phyloP scores from a whole-genome alignment of 2,113 vertebrate genomes.

The Myrmecophaga tridactyla region DNA sequence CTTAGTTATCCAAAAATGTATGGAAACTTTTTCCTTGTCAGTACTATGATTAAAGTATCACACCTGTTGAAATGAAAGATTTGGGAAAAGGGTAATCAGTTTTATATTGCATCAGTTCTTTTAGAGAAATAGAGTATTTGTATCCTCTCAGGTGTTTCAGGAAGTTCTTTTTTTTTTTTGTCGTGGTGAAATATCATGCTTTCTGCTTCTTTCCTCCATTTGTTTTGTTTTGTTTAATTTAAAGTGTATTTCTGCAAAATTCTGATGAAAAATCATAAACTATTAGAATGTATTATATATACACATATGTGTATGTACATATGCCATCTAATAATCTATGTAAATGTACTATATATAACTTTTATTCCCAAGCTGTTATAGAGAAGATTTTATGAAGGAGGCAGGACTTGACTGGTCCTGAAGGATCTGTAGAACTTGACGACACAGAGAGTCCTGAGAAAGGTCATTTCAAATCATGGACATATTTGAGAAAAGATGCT shows the following conservation, averaged over 20 bases:
- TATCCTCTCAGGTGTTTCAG: not conserved
- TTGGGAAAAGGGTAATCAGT: slow-evolving; percentile 17
- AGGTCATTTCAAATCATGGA: not conserved
- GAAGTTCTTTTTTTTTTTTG: not conserved
- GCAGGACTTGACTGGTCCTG: not conserved
- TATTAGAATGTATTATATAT: not conserved
- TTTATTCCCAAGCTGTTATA: not conserved
- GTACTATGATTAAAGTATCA: not conserved
- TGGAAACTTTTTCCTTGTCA: not conserved
- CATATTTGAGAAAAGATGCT: not conserved
- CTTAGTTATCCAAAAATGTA: not conserved
- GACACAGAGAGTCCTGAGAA: not conserved
- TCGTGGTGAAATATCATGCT: not conserved
- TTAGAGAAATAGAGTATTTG: not conserved
- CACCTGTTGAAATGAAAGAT: slow-evolving; percentile 22
- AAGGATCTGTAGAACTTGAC: not conserved
- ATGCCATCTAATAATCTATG: too few species aligned
- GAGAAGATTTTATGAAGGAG: not conserved
- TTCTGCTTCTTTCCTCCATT: not conserved
- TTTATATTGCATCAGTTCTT: not conserved
- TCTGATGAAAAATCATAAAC: not conserved
- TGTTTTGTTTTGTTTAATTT: slow-evolving; percentile 3
- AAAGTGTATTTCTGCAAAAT: not conserved
- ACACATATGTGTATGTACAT: not conserved
- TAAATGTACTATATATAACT: not conserved